phyloP scores from a whole-genome alignment of 2,113 vertebrate genomes.

The Baryphthengus martii region DNA sequence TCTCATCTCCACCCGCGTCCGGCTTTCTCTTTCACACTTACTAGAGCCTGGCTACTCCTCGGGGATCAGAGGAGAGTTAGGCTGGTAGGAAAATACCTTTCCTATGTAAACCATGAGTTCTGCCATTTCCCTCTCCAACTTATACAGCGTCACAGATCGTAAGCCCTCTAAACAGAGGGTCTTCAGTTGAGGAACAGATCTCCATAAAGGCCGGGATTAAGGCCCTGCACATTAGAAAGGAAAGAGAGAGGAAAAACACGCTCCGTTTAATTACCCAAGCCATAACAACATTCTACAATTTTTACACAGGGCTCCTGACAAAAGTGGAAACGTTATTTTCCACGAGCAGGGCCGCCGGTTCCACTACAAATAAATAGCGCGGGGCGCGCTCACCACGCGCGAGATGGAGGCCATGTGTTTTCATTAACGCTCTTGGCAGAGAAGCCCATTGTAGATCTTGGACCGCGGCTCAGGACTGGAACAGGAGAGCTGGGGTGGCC shows the following conservation, averaged over 20 bases:
- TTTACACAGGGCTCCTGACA: background rate
- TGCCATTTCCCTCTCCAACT: background rate
- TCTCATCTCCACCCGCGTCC: background rate
- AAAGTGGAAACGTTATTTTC: conserved; percentile 49
- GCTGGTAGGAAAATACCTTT: background rate
- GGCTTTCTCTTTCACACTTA: background rate
- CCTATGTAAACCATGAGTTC: background rate
- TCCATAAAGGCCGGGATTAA: background rate
- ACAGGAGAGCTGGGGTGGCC: conserved; percentile 58
- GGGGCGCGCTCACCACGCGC: background rate
- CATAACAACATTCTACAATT: background rate
- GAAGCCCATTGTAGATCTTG: conserved; percentile 42
- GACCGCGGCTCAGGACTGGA: conserved; percentile 17
- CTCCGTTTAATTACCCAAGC: conserved; percentile 1
- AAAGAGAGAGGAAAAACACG: background rate
- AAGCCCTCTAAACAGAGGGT: background rate
- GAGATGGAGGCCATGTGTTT: conserved; percentile 44
- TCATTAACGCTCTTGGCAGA: conserved; percentile 50
- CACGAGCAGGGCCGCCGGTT: conserved; percentile 11
- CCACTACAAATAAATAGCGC: conserved; percentile 39
- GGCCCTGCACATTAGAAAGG: background rate
- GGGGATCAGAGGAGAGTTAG: background rate
- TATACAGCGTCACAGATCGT: background rate
- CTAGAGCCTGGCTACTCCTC: background rate
- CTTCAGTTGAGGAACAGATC: background rate